Evolutionary conservation across 2,113 vertebrate genomes (phyloP), one percentile per base, ranked within the genome.

Genomic region (Nibea albiflora): DNA sequence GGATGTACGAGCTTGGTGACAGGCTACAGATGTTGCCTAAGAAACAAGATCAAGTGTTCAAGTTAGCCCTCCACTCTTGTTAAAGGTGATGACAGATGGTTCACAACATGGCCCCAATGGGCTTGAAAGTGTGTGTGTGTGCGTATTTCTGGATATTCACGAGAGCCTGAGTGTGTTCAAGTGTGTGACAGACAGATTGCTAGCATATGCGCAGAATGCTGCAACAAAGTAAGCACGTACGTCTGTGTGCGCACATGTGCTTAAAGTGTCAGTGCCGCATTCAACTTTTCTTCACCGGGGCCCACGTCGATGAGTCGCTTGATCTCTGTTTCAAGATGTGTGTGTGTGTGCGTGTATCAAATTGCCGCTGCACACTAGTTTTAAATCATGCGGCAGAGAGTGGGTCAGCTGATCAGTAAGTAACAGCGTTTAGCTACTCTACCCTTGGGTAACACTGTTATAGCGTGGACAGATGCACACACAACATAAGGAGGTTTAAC

Each of bases 11-110:
- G 65, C 63, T 60, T 64, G 72, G 47, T 89, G 88, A 91, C 82
- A 65, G 57, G 46, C 75, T 79, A 52, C 87, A 92, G 78, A 90
- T 87, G 90, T 83, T 89, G 77, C 79, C 60, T 49, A 71, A 53
- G 56, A 87, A 88, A 81, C 70, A 5, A 80, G 81, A 88, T 88
- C 77, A 83, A 85, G 74, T 72, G 83, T 81, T 76, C 24, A 68
- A 74, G 83, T 86, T 83, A 76, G 74, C 50, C 47, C 88, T 78
- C 26, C 58, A 75, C 83, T 86, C 57, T 61, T 68, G 84, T 74
- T 70, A 63, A 80, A 90, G 89, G 87, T 90, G 90, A 80, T 60
- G 86, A 90, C 90, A 91, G 85, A 81, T 74, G 83, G 78, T 84
- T 88, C 76, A 85, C 90, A 87, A 85, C 80, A 85, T 12, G 35